A percentile compares a stretch with the other conserved stretches of the same genome.
phyloP scores from a whole-genome alignment of 2,888 invertebrate genomes.

The Helleia helle region DNA sequence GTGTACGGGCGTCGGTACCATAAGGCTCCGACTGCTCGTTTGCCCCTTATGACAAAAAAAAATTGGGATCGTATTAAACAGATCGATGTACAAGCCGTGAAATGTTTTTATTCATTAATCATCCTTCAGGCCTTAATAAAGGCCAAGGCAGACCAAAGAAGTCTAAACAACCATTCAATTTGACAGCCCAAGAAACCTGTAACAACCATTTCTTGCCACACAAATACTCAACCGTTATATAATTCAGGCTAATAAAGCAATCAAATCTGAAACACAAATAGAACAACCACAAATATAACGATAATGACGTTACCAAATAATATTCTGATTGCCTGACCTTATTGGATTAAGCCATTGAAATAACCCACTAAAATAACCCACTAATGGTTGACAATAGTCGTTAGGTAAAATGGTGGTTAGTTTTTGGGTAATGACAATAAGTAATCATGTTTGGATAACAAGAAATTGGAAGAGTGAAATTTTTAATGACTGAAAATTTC shows the following conservation, averaged over 20 bases:
- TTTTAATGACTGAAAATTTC: neutral
- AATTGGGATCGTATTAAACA: too few relatives aligned
- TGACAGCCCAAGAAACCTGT: too few relatives aligned
- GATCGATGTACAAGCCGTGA: too few relatives aligned
- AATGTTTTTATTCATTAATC: too few relatives aligned
- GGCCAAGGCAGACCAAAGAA: too few relatives aligned
- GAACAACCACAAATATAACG: neutral
- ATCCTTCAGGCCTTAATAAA: too few relatives aligned
- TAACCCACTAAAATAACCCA: conserved; percentile 33
- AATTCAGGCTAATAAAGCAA: conserved; percentile 6
- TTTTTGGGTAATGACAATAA: neutral
- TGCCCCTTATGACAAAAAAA: too few relatives aligned
- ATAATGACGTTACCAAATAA: conserved; percentile 20
- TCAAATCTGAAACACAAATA: conserved; percentile 3
- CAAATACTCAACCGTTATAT: conserved; percentile 1
- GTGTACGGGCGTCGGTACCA: too few relatives aligned
- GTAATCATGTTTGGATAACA: neutral
- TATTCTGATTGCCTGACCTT: conserved; percentile 29
- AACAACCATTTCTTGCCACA: too few relatives aligned
- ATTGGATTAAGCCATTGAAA: conserved; percentile 58
- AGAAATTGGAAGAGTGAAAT: neutral
- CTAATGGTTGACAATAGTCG: conserved; percentile 29
- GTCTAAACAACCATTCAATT: too few relatives aligned
- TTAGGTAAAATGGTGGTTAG: conserved; percentile 23
- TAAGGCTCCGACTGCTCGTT: too few relatives aligned